Evolutionary conservation across 2,113 vertebrate genomes (phyloP).

Genomic region (Thalassoma bifasciatum): DNA sequence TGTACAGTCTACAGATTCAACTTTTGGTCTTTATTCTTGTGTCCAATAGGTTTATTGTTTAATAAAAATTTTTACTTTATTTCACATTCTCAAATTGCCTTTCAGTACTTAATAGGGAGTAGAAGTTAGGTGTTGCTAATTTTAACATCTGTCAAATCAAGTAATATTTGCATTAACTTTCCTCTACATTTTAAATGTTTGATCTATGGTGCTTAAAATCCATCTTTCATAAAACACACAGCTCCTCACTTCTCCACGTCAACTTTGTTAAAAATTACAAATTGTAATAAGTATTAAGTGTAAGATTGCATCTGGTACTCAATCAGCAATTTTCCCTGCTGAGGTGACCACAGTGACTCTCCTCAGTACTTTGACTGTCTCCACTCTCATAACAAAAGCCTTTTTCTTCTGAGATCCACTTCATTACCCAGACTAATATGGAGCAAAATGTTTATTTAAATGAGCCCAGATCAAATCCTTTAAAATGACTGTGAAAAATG

Average conservation of each 20-base stretch:
- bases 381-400: conserved; percentile 71
- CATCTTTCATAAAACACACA: conserved; percentile 6
- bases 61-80: neutral
- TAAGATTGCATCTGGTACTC: conserved; percentile 56
- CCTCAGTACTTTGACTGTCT: conserved; percentile 50
- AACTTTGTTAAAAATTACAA: conserved; percentile 34
- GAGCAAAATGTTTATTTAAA: conserved; percentile 83
- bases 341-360: conserved; percentile 74
- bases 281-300: conserved; percentile 31
- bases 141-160: neutral
- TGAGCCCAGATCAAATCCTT: conserved; percentile 72
- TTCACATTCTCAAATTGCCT: neutral
- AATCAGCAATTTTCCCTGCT: conserved; percentile 67
- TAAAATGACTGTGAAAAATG: conserved; percentile 68
- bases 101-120: neutral
- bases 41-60: neutral
- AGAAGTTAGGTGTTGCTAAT: neutral
- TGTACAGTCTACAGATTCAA: too few species aligned
- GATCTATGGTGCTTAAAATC: neutral
- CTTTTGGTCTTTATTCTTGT: too few species aligned
- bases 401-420: conserved; percentile 78
- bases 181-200: neutral
- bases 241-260: conserved; percentile 9
- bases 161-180: neutral
- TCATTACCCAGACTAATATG: conserved; percentile 81